Base-by-base conservation (phyloP, 2,888 invertebrate genomes). In the Cephus runcator region DNA sequence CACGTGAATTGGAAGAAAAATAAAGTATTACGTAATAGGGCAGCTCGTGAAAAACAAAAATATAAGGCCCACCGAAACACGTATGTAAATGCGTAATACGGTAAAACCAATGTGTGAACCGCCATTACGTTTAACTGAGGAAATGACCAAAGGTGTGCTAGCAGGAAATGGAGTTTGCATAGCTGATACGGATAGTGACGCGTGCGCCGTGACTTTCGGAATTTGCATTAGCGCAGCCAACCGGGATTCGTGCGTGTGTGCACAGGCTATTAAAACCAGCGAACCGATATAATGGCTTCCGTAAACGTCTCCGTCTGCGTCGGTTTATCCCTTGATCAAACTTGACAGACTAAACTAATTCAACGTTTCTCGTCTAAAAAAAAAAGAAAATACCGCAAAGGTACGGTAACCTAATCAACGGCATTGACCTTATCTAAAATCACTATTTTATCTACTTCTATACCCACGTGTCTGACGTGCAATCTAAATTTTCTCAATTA, bases 261-360 rank as follows among this genome's bases (percentile, higher is more conserved):
- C 23, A 9, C 79, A 73, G 12, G 69, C 77, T 80, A 78, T 81
- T 81, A 80, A 75, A 73, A 79, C 76, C 76, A 69, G 73, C 78
- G 75, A 75, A 69, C 78, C 73, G 80, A 82, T 81, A 83, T 80
- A 83, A 85, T 79, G 79, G 79, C 77, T 75, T 77, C 80, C 83
- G 84, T 83, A 85, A 84, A 83, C 77, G 83, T 80, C 75, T 81
- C 79, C 76, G 79, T 79, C 78, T 69, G 77, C 75, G 69, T 69
- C 76, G 75, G 73, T 71, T 76, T 69, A 76, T 68, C 73, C 75
- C 75, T 75, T 56, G 56, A 56, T 56, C 23, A 56, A 56, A 56
- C 23, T 15, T 56, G 23, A 56, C 23, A 56, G 56, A 56, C 56
- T 56, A 56, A 56, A 56, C 56, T 23, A 23, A 56, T 56, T 56